Evolutionary conservation across 2,113 vertebrate genomes (phyloP).

Genomic region (Halcyon senegalensis): DNA sequence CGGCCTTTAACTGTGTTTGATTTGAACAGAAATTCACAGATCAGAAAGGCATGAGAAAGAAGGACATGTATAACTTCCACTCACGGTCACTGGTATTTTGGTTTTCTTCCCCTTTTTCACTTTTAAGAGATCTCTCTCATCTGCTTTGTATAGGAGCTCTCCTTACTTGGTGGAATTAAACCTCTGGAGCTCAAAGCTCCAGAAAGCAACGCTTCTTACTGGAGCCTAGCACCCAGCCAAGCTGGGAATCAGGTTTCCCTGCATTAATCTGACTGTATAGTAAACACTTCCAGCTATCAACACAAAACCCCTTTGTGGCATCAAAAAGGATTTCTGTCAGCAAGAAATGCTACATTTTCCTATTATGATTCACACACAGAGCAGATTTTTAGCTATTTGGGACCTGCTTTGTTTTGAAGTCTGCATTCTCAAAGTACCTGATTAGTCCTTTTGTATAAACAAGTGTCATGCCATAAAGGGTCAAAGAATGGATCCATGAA

Average conservation of each 20-base stretch:
- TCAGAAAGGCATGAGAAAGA: background rate
- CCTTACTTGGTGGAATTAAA: background rate
- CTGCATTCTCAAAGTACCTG: background rate
- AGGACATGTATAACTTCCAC: background rate
- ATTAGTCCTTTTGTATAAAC: slow-evolving; percentile 4
- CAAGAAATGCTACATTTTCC: slow-evolving; percentile 8
- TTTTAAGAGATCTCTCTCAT: background rate
- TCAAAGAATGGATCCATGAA: slow-evolving; percentile 7
- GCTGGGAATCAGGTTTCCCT: background rate
- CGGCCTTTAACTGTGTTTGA: background rate
- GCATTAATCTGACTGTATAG: background rate
- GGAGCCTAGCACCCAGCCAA: background rate
- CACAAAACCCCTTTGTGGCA: slow-evolving; percentile 12
- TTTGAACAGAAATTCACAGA: background rate
- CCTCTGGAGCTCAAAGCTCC: background rate
- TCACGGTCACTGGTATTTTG: background rate
- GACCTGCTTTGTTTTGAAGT: background rate
- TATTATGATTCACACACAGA: background rate
- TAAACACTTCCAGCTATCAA: slow-evolving; percentile 38
- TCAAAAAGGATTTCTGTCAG: background rate
- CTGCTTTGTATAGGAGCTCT: background rate
- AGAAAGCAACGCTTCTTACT: background rate
- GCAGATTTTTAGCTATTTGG: background rate
- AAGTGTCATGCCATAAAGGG: background rate
- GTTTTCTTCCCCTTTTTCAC: background rate